Evolutionary conservation across 2,797 vertebrate species (phyloP).

Genomic region (Cyprinella venusta): DNA sequence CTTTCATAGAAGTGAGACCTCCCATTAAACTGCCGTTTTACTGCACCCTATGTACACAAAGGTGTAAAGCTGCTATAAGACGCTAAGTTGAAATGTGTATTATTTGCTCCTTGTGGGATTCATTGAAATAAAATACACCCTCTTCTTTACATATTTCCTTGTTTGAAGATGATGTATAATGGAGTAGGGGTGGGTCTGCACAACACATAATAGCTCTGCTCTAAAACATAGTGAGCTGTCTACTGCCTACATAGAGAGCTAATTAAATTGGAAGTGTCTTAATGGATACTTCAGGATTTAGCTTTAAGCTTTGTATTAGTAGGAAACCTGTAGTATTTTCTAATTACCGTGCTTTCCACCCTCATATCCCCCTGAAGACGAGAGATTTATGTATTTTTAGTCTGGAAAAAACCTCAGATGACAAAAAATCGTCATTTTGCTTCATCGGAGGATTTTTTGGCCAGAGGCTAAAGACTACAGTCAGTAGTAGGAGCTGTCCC

Average conservation of each 20-base stretch:
- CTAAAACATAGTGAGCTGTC: not conserved
- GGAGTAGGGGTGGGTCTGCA: not conserved
- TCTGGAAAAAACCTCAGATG: no score
- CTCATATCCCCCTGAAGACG: no score
- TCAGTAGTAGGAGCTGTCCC: no score
- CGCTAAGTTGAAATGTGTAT: not conserved
- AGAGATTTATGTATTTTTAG: no score
- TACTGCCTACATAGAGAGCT: not conserved
- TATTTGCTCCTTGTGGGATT: not conserved
- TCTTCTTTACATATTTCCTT: conserved; percentile 14
- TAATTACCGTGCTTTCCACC: no score
- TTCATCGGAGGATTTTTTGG: no score
- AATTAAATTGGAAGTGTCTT: no score
- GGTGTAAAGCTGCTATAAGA: not conserved
- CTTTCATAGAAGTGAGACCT: conserved; percentile 22
- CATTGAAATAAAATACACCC: conserved; percentile 27
- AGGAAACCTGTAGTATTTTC: no score
- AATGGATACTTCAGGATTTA: no score
- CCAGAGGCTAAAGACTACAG: no score
- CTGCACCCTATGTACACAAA: conserved; percentile 35
- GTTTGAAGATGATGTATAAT: conserved; percentile 1
- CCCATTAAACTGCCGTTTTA: conserved; percentile 5
- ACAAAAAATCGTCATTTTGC: no score
- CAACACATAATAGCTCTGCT: not conserved
- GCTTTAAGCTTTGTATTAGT: no score